Evolutionary conservation across 92 coral and sea anemone species (phyloP), one percentile per base, ranked within the genome.

Genomic region (Actinernus sp.): DNA sequence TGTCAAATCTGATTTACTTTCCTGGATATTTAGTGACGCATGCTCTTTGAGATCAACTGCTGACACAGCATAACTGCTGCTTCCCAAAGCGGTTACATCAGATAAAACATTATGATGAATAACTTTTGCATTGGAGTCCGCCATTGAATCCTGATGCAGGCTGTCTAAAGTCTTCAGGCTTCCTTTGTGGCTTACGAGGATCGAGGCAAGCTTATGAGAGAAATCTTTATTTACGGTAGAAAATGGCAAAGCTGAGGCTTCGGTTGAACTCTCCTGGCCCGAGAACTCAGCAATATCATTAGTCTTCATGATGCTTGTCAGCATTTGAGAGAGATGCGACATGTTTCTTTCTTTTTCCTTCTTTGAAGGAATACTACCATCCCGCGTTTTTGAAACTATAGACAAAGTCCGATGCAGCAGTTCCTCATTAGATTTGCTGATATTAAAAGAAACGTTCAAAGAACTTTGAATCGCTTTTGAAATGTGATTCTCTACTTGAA

Each of bases 61-160:
- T 37, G 8, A 8, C 9, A 8, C 43, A n/a, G 43, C n/a, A n/a
- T n/a, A n/a, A n/a, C n/a, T n/a, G n/a, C n/a, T n/a, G n/a, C n/a
- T n/a, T n/a, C n/a, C n/a, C n/a, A n/a, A n/a, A n/a, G n/a, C n/a
- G n/a, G n/a, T n/a, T n/a, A n/a, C n/a, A n/a, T n/a, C 57, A 1
- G 72, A 59, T 14, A 65, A 12, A 4, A 70, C 66, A 29, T 24
- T 70, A 30, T 73, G 59, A 22, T 73, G 80, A 28, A 73, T 73
- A n/a, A 73, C 80, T 19, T 73, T 56, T 12, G 58, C 43, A 16
- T 50, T 48, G 21, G 76, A 26, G 21, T 68, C 28, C 2, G 49
- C 31, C 0, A 38, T 11, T 19, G 61, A 46, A 3, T 59, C 40
- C 11, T 55, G 57, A 24, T 71, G 85, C 28, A 84, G 71, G 13